Conservation (phyloP, 2,888 invertebrate species). For the Glaucopsyche alexis region DNA sequence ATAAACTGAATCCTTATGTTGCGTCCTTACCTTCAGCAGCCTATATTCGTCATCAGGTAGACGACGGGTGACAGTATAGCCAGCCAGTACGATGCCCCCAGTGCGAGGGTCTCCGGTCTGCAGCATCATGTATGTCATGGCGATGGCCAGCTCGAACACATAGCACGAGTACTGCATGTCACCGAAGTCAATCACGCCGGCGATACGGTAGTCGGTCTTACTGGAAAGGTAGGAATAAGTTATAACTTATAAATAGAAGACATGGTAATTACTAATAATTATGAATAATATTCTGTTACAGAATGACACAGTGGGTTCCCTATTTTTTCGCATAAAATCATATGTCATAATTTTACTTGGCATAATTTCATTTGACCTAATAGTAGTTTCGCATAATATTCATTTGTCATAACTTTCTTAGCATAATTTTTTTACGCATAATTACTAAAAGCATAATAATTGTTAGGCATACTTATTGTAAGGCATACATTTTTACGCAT, state of each 20-base stretch:
- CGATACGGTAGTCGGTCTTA: constrained; percentile 76
- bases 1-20: background rate
- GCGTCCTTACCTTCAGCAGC: constrained; percentile 81
- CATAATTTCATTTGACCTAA: too few relatives aligned
- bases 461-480: too few relatives aligned
- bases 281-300: too few relatives aligned
- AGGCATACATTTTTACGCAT: too few relatives aligned
- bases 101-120: constrained; percentile 79
- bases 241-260: background rate
- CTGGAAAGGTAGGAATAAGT: background rate
- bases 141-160: constrained; percentile 91
- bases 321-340: too few relatives aligned
- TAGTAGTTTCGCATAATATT: too few relatives aligned
- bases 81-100: constrained; percentile 87
- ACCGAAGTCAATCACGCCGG: constrained; percentile 92
- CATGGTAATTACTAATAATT: background rate
- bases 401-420: too few relatives aligned
- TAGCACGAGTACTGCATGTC: constrained; percentile 84
- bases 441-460: too few relatives aligned
- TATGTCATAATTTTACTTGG: too few relatives aligned
- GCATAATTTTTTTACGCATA: too few relatives aligned
- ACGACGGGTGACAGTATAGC: constrained; percentile 83
- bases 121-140: constrained; percentile 89
- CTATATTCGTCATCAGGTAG: constrained; percentile 82
- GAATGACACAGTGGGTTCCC: too few relatives aligned